phyloP scores from a whole-genome alignment of 2,888 invertebrate genomes.

The Crepidodera aurea region DNA sequence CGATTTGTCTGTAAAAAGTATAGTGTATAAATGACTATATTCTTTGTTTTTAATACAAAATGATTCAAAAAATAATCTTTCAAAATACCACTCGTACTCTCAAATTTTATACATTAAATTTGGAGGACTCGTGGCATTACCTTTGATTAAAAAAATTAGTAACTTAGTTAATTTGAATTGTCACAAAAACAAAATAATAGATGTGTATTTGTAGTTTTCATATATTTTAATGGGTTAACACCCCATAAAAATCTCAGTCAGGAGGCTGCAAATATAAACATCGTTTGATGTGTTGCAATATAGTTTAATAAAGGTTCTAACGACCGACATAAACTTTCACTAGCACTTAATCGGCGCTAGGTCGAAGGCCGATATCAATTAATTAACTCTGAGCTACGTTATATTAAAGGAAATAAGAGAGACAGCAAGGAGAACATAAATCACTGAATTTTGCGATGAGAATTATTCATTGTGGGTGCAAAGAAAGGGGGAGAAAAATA shows the following conservation, averaged over 20 bases:
- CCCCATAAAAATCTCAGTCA: not conserved
- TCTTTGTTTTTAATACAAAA: no score
- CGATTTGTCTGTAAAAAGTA: no score
- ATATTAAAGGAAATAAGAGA: conserved; percentile 14
- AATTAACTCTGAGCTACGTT: conserved; percentile 30
- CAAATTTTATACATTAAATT: no score
- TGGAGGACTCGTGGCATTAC: no score
- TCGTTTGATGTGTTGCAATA: not conserved
- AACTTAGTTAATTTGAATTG: no score
- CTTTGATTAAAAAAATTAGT: no score
- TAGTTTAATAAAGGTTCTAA: conserved; percentile 34
- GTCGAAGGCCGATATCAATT: conserved; percentile 33
- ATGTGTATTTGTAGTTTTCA: no score
- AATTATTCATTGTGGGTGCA: conserved; percentile 18
- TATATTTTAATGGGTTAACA: no score
- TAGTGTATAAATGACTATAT: no score
- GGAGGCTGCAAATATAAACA: not conserved
- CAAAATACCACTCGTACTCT: no score
- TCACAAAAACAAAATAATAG: no score
- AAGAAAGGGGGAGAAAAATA: not conserved
- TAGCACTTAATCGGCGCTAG: conserved; percentile 30
- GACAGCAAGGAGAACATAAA: conserved; percentile 13
- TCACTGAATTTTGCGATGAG: conserved; percentile 14
- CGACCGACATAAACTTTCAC: conserved; percentile 31
- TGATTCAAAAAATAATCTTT: no score